Evolutionary conservation across 2,888 invertebrate genomes (phyloP).

Genomic region (Sturmia bella): DNA sequence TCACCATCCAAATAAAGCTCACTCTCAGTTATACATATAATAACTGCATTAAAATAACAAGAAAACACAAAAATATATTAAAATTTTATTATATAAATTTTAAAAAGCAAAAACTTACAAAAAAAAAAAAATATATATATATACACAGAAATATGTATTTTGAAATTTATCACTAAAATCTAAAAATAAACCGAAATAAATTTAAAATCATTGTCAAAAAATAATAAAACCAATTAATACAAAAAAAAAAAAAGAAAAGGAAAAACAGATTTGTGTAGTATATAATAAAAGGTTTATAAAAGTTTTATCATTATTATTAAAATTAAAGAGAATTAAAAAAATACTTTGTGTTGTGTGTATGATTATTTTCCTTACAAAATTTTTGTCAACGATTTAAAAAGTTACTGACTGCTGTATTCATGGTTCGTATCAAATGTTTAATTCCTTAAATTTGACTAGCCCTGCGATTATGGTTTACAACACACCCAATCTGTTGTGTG

Average conservation of each 20-base stretch:
- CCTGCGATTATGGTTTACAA: too few species aligned
- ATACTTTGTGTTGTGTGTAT: conserved; percentile 29
- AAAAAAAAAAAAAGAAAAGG: conserved; percentile 49
- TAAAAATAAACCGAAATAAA: conserved; percentile 47
- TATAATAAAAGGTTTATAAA: conserved; percentile 64
- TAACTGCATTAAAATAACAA: conserved; percentile 46
- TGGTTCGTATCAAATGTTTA: too few species aligned
- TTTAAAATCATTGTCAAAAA: conserved; percentile 56
- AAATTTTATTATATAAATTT: conserved; percentile 65
- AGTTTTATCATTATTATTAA: conserved; percentile 67
- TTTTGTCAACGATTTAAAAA: not conserved
- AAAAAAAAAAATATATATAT: conserved; percentile 67
- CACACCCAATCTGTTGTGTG: too few species aligned
- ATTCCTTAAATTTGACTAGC: too few species aligned
- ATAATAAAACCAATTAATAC: conserved; percentile 68
- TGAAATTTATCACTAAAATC: conserved; percentile 63
- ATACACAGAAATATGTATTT: conserved; percentile 73
- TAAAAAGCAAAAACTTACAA: conserved; percentile 65
- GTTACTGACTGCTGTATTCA: not conserved
- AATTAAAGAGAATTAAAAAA: conserved; percentile 64
- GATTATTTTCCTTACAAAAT: conserved; percentile 17
- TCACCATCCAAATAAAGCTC: conserved; percentile 53
- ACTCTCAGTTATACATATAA: conserved; percentile 57
- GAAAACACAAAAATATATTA: conserved; percentile 49
- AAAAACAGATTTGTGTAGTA: conserved; percentile 73